A percentile compares a stretch with the other conserved stretches of the same genome.
These are phyloP conservation scores for Cantharis lateralis DNA, from an alignment of 2,888 invertebrate species.

Conservation along the genomic window DNA sequence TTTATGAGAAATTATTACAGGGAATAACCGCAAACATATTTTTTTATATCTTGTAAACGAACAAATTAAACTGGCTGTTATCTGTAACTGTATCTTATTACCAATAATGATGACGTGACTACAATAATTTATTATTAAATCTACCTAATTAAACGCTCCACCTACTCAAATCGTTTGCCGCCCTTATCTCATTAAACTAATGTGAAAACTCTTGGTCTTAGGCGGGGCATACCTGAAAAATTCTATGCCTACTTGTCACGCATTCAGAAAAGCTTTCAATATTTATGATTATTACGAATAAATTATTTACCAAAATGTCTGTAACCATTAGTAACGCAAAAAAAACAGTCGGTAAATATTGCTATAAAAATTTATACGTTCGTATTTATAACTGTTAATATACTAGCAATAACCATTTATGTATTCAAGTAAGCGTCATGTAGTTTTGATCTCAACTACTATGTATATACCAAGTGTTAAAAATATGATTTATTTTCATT, in stretches of 20 bases:
- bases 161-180: conserved; percentile 46
- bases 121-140: conserved; percentile 42
- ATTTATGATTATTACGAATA: neutral
- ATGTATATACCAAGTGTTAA: neutral
- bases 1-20: neutral
- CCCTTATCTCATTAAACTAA: conserved; percentile 52
- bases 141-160: conserved; percentile 53
- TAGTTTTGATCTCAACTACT: neutral
- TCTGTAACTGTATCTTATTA: conserved; percentile 18
- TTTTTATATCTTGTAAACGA: neutral
- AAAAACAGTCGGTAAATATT: neutral
- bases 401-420: neutral
- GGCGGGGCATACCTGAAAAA: conserved; percentile 46
- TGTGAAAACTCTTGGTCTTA: conserved; percentile 46
- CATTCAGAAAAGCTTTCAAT: conserved; percentile 13
- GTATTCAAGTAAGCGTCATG: neutral
- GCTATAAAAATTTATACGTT: neutral
- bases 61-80: conserved; percentile 28
- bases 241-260: conserved; percentile 51
- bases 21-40: neutral
- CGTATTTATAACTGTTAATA: neutral
- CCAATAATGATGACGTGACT: conserved; percentile 38
- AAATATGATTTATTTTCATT: neutral
- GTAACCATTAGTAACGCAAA: neutral
- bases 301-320: neutral